Base-by-base conservation (phyloP, 2,888 invertebrate genomes). In the Busseola fusca region DNA sequence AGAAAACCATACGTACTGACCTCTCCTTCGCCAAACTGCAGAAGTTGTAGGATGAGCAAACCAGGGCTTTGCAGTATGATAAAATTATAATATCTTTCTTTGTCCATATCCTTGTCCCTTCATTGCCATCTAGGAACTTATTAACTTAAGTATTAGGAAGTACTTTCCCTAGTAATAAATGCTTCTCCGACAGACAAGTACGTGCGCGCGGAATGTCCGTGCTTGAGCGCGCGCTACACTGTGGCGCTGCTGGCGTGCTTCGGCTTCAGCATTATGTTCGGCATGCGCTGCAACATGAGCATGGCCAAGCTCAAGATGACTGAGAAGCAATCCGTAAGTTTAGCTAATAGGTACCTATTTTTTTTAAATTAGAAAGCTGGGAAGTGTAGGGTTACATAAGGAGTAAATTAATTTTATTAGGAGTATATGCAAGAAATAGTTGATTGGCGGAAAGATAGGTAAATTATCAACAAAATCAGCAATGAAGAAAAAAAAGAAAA, bases 231-330 rank as follows among this genome's bases (percentile, higher is more conserved):
- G 89, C 97, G 99, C 82, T 98, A 97, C 93, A 98, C 98, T 21
- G 97, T 98, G 79, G 98, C 98, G 69, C 93, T 98, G 78, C 96
- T 98, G 89, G 98, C 98, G 27, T 98, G 98, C 91, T 91, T 98
- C 89, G 98, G 99, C 70, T 99, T 99, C 94, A 97, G 99, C 93
- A 98, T 99, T 90, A 98, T 98, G 93, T 99, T 99, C 90, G 99
- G 99, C 27, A 99, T 99, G 97, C 97, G 99, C 72, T 99, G 99
- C 94, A 99, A 99, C 95, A 98, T 99, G 98, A 99, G 99, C 69
- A 99, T 99, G 94, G 99, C 99, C 62, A 99, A 99, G 93, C 97
- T 98, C 72, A 97, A 98, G 91, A 96, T 97, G 91, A 97, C 97
- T 85, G 97, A 97, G 87, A 96, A 96, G 88, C 86, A 88, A 74